Percentiles rank a stretch among this genome's conserved stretches.
Conservation (phyloP, 2,888 invertebrate species). For the Drepana falcataria region DNA sequence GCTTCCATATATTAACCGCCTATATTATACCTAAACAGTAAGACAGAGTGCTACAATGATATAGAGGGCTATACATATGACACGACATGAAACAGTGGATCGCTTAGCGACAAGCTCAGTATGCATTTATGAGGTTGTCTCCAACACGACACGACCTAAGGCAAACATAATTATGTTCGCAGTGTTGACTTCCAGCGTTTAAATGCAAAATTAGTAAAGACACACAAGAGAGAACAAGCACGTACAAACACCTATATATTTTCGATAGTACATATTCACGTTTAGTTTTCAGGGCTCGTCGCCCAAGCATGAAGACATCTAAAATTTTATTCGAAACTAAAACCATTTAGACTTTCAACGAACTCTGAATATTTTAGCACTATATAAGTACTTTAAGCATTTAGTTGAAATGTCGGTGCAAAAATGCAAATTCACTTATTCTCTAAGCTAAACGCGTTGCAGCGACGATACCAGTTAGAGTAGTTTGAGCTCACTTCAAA, state of each 20-base stretch:
- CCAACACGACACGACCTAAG: constrained; percentile 21
- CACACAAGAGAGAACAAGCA: constrained; percentile 6
- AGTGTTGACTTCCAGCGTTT: constrained; percentile 31
- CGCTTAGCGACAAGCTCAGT: constrained; percentile 19
- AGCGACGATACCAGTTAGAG: constrained; percentile 12
- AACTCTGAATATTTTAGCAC: background rate
- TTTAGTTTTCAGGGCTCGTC: background rate
- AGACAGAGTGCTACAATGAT: no score
- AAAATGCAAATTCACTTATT: constrained; percentile 4
- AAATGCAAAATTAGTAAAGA: constrained; percentile 30
- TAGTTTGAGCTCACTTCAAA: constrained; percentile 13
- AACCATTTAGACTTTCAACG: constrained; percentile 1
- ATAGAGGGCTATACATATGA: no score
- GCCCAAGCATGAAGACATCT: background rate
- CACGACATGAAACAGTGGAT: no score
- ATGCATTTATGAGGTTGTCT: constrained; percentile 30
- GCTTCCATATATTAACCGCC: no score
- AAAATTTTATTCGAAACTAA: background rate
- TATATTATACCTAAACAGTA: no score
- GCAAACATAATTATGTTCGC: constrained; percentile 44
- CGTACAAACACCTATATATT: background rate
- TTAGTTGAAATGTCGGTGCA: background rate
- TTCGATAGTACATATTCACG: no score
- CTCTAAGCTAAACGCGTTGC: constrained; percentile 4
- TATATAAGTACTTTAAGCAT: background rate